Percentiles rank a stretch among this genome's conserved stretches.
Conservation (phyloP, 2,797 vertebrate genomes). For the Eremophila alpestris region DNA sequence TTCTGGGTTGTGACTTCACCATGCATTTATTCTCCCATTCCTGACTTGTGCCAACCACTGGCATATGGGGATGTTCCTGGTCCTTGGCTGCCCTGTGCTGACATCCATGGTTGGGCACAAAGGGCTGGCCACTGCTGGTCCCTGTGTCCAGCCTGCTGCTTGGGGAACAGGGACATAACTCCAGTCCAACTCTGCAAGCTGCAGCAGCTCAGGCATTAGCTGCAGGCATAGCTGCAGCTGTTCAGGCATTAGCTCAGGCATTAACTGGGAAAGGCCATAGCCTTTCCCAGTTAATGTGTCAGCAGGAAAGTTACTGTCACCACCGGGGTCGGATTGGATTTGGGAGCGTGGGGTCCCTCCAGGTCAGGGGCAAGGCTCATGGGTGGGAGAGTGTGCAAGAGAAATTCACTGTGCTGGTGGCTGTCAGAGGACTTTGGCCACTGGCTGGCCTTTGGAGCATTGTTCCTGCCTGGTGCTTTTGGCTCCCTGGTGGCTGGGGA, state of each 20-base stretch:
- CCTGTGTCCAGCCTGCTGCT: background rate
- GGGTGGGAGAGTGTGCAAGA: background rate
- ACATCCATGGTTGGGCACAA: accelerated
- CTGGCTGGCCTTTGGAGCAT: slow-evolving; percentile 27
- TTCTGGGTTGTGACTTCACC: background rate
- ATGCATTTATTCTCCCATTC: background rate
- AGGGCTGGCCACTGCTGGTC: background rate
- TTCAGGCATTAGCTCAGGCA: background rate
- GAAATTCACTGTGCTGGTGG: background rate
- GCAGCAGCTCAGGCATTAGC: background rate
- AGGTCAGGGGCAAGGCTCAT: background rate
- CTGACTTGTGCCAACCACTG: background rate
- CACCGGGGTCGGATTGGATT: accelerated
- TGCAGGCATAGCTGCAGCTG: background rate
- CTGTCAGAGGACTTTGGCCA: background rate
- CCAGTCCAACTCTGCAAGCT: background rate
- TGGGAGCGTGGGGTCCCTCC: background rate
- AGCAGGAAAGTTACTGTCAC: background rate
- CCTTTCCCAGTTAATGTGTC: background rate
- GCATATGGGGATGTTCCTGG: background rate
- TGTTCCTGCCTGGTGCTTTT: background rate
- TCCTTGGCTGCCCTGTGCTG: accelerated
- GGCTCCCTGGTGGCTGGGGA: background rate
- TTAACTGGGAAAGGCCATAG: background rate
- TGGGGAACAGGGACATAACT: accelerated